These are phyloP conservation scores for Phenacoccus solenopsis DNA, from an alignment of 1,140 invertebrate species.

Conservation along the genomic window DNA sequence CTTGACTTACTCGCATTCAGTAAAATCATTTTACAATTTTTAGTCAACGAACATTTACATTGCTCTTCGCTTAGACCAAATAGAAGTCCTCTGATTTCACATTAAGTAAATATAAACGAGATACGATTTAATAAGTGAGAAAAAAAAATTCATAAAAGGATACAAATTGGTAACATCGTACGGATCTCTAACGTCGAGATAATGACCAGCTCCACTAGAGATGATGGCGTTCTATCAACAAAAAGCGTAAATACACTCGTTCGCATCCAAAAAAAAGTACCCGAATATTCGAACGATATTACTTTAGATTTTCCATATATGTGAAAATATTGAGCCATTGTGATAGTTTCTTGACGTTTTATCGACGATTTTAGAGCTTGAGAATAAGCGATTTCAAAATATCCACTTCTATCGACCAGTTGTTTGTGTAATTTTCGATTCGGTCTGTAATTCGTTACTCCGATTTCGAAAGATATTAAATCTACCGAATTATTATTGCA, in stretches of 20 bases:
- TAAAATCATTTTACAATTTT: not conserved
- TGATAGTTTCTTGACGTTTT: not conserved
- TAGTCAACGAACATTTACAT: not conserved
- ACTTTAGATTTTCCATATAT: slow-evolving; percentile 10
- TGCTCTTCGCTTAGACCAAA: not conserved
- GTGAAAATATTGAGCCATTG: slow-evolving; percentile 1
- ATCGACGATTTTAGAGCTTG: not conserved
- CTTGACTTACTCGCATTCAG: not conserved
- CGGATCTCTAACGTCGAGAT: not conserved
- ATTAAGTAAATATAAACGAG: not conserved
- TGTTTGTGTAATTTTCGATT: not conserved
- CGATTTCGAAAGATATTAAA: not conserved
- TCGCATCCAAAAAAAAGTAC: not conserved
- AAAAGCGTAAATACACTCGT: not conserved
- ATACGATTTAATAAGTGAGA: not conserved
- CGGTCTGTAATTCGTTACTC: not conserved
- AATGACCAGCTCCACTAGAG: not conserved
- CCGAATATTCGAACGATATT: not conserved
- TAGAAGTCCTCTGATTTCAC: not conserved
- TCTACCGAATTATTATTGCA: not conserved
- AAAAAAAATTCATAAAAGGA: not conserved
- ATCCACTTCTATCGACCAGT: not conserved
- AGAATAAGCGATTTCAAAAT: not conserved
- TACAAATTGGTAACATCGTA: not conserved
- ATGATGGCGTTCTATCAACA: not conserved